Evolutionary conservation across 2,113 vertebrate genomes (phyloP), one percentile per base, ranked within the genome.

Genomic region (Amblyopsis rosae): DNA sequence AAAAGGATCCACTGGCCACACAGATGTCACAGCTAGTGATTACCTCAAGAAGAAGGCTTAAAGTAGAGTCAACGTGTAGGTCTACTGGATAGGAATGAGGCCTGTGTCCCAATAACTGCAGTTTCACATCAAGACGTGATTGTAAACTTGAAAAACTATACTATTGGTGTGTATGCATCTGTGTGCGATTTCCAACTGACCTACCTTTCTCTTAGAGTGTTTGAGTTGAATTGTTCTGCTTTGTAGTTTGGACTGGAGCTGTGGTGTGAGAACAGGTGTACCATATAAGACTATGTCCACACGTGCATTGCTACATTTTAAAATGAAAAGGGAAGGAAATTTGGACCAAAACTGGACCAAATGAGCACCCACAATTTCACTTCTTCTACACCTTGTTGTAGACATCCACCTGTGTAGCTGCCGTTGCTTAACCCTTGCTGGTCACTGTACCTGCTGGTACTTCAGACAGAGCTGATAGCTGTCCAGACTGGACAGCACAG

Each of bases 191-290:
- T 82, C 71, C 65, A 49, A 70, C 67, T 70, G 78, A 85, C 91
- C 90, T 88, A 96, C 96, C 90, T 94, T 95, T 62, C 94, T 92
- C 74, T 88, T 93, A 47, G 94, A 80, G 12, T 89, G 88, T 59
- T 69, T 86, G 76, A 96, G 92, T 80, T 92, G 93, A 64, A 92
- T 84, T 60, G 76, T 65, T 80, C 90, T 93, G 77, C 88, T 88
- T 17, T 81, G 91, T 65, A 95, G 91, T 80, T 95, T 95, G 48
- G 92, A 84, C 10, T 94, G 92, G 33, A 96, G 89, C 95, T 97
- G 51, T 26, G 82, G 80, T 66, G 69, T 67, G 41, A 80, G 13
- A 12, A 68, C 1, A 70, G 3, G 53, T n/a, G 19, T 15, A 0
- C 41, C 2, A 48, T 77, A 9, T 58, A 8, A 58, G 16, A 6